phyloP scores from a whole-genome alignment of 2,797 vertebrate genomes.

The Alfaro cultratus region DNA sequence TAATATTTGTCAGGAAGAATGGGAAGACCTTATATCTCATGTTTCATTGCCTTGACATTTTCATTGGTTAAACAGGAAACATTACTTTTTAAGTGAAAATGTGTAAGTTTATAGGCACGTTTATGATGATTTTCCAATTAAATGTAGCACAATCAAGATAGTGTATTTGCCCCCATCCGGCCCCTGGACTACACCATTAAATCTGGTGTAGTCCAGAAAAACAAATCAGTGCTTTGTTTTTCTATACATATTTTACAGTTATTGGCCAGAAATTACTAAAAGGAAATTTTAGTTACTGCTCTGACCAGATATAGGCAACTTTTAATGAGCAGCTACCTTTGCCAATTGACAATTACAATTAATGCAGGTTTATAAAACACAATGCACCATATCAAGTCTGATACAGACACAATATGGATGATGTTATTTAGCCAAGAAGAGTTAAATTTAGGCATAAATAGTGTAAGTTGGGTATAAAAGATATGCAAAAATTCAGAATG shows the following conservation, averaged over 20 bases:
- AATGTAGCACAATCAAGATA: not conserved
- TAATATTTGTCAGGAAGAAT: slow-evolving; percentile 1
- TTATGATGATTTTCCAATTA: not conserved
- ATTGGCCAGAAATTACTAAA: not conserved
- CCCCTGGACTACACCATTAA: not conserved
- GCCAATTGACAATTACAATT: not conserved
- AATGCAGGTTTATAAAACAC: not conserved
- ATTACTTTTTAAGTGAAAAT: not conserved
- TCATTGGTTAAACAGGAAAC: slow-evolving; percentile 2
- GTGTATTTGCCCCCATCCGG: not conserved
- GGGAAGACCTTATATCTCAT: slow-evolving; percentile 5
- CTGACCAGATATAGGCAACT: not conserved
- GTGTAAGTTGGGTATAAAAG: not conserved
- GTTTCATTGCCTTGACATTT: not conserved
- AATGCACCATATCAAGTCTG: not conserved
- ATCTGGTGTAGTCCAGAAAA: too few relatives aligned
- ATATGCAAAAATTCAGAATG: not conserved
- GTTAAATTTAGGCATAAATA: not conserved
- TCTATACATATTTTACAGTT: not conserved
- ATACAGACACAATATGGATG: not conserved
- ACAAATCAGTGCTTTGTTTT: not conserved
- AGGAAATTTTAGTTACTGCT: not conserved
- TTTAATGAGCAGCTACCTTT: not conserved
- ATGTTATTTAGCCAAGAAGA: not conserved
- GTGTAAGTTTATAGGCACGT: not conserved